Evolutionary conservation across 2,888 invertebrate genomes (phyloP), one percentile per base, ranked within the genome.

Genomic region (Cephus spinipes): DNA sequence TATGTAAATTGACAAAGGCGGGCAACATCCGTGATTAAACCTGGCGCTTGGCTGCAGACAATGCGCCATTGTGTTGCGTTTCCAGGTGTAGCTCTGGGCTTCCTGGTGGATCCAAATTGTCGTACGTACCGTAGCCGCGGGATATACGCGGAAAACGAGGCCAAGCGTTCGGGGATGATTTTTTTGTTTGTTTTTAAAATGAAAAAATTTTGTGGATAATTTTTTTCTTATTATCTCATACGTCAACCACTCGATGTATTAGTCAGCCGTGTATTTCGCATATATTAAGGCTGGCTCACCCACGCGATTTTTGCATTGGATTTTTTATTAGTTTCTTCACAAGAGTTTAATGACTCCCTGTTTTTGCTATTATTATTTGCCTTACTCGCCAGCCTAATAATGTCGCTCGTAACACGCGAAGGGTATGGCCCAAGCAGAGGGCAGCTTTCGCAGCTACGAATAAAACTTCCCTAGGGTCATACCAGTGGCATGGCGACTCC

Each of bases 11-110:
- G 89, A 88, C 88, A 88, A 87, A 86, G 86, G 82, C 84, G 84
- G 80, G 84, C 83, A 85, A 85, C 89, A 87, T 87, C 87, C 87
- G 88, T 85, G 87, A 88, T 88, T 85, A 88, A 87, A 84, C 81
- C 84, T 81, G 85, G 84, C 84, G 83, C 84, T 86, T 83, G 86
- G 78, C 73, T 80, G 77, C 80, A 84, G 84, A 88, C 87, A 88
- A 88, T 88, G 84, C 82, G 68, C 85, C 82, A 87, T 88, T 88
- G 88, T 89, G 79, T 83, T 81, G 82, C 80, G 82, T 83, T 88
- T 87, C 86, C 87, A 88, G 84, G 85, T 87, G 85, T 84, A 83
- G 81, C 81, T 82, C 82, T 55, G 80, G 80, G 80, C 82, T 87
- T 36, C 71, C 71, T 71, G 71, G 32, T 32, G 71, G 32, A 33